These are phyloP conservation scores for Drosophila hydei DNA, from an alignment of 1,140 invertebrate genomes.

Conservation along the genomic window DNA sequence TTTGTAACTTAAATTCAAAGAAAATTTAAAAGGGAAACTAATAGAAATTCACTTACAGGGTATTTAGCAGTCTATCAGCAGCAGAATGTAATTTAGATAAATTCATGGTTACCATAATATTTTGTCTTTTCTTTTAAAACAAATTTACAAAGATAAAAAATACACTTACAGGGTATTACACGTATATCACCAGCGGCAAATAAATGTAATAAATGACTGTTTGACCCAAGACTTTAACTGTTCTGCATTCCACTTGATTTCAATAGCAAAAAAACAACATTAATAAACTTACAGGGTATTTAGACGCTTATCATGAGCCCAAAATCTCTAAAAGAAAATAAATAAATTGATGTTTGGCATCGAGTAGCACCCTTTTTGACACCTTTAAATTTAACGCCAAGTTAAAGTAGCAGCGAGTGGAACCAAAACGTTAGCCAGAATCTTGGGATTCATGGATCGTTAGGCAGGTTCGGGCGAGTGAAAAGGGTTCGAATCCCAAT, in stretches of 20 bases:
- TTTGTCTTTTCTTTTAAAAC: too few relatives aligned
- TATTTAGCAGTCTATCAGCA: too few relatives aligned
- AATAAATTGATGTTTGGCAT: too few relatives aligned
- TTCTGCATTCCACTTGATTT: too few relatives aligned
- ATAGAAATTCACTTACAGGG: too few relatives aligned
- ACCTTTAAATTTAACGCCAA: conserved; percentile 35
- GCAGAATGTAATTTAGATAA: too few relatives aligned
- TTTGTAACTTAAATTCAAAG: too few relatives aligned
- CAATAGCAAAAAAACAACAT: background rate
- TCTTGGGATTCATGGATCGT: conserved; percentile 50
- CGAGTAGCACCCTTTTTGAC: conserved; percentile 4
- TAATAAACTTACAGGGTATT: conserved; percentile 4
- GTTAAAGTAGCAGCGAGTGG: conserved; percentile 15
- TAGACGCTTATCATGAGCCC: background rate
- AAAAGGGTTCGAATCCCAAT: background rate
- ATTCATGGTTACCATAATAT: too few relatives aligned
- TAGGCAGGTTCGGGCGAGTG: conserved; percentile 26
- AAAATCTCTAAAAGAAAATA: background rate
- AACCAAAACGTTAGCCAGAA: conserved; percentile 2
- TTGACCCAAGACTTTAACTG: too few relatives aligned
- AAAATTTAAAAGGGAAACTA: too few relatives aligned
- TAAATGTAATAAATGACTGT: too few relatives aligned
- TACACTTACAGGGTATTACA: background rate
- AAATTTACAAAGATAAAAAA: too few relatives aligned
- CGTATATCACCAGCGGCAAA: background rate